Percentiles rank a stretch among this genome's conserved stretches.
These are phyloP conservation scores for human DNA, from an alignment of 2,113 vertebrate species.

Conservation along the genomic window GRCh38 chr5:169787001-169787500, in stretches of 20 bases:
- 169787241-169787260: neutral
- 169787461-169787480: neutral
- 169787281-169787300: neutral
- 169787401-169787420: neutral
- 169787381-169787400: rapidly evolving
- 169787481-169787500: neutral
- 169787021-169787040: neutral
- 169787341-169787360: neutral
- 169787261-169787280: too few relatives aligned
- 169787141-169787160: neutral
- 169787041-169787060: neutral
- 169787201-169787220: neutral
- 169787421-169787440: neutral
- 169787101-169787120: neutral
- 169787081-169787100: neutral
- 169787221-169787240: neutral
- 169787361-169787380: neutral
- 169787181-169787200: neutral
- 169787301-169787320: neutral
- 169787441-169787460: neutral
- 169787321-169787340: rapidly evolving
- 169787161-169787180: neutral
- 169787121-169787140: neutral
- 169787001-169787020: neutral
- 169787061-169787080: neutral